phyloP scores from a whole-genome alignment of 2,113 vertebrate species.

The Numida meleagris region DNA sequence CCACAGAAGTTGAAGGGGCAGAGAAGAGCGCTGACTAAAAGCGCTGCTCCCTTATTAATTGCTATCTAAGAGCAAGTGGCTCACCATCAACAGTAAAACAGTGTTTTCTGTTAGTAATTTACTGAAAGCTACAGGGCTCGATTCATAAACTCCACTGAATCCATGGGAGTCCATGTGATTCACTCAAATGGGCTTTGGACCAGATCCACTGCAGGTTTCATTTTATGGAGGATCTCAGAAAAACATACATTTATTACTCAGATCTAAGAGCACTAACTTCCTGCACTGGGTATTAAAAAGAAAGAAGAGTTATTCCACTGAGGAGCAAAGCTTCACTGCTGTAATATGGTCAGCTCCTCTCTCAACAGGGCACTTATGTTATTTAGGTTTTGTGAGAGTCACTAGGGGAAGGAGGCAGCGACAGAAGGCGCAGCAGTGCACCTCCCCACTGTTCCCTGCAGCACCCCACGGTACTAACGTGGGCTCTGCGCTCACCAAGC shows the following conservation, averaged over 20 bases:
- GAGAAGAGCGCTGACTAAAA: not conserved
- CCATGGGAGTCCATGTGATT: not conserved
- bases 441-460: not conserved
- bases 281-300: not conserved
- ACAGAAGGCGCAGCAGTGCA: accelerated
- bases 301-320: not conserved
- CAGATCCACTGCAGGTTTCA: slow-evolving; percentile 8
- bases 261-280: slow-evolving; percentile 14
- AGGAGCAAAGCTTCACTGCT: not conserved
- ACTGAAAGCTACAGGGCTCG: not conserved
- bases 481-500: not conserved
- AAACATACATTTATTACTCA: slow-evolving; percentile 10
- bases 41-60: accelerated
- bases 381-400: not conserved
- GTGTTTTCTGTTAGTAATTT: not conserved
- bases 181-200: slow-evolving; percentile 13
- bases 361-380: not conserved
- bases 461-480: not conserved
- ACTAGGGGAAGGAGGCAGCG: not conserved
- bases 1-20: not conserved
- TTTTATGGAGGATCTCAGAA: slow-evolving; percentile 31
- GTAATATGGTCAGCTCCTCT: not conserved
- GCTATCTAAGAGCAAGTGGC: not conserved
- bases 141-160: slow-evolving; percentile 29
- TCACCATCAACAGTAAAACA: slow-evolving; percentile 3